Evolutionary conservation across 2,797 vertebrate species (phyloP).

Genomic region (Schizopygopsis pylzovi): DNA sequence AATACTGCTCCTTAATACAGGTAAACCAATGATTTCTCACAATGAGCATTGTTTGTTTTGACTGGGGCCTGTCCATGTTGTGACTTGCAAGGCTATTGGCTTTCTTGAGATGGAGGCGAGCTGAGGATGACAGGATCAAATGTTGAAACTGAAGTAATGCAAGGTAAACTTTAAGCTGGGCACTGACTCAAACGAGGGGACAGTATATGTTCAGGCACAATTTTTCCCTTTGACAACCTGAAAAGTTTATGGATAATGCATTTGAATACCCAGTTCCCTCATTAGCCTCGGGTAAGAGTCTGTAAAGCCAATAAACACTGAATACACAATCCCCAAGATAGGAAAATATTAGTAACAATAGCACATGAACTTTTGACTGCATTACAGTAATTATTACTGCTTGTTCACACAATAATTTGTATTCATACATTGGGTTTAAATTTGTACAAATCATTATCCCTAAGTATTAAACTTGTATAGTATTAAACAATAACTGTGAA

Average conservation of each 20-base stretch:
- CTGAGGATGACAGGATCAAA: slow-evolving; percentile 18
- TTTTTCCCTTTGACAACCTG: slow-evolving; percentile 8
- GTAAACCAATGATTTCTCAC: slow-evolving; percentile 37
- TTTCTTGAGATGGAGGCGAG: not conserved
- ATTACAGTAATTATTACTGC: not conserved
- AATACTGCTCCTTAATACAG: slow-evolving; percentile 4
- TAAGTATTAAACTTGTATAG: not conserved
- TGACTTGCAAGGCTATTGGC: slow-evolving; percentile 40
- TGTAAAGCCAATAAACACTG: slow-evolving; percentile 38
- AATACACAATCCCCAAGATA: slow-evolving; percentile 24
- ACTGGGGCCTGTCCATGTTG: slow-evolving; percentile 44
- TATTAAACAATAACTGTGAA: not conserved
- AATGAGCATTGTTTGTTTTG: slow-evolving; percentile 45
- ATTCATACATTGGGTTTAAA: not conserved
- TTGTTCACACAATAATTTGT: slow-evolving; percentile 1
- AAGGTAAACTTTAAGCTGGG: not conserved
- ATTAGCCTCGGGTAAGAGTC: slow-evolving; percentile 6
- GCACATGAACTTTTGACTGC: not conserved
- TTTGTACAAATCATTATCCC: not conserved
- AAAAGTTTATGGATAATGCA: slow-evolving; percentile 5
- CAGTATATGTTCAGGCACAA: not conserved
- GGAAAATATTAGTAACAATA: slow-evolving; percentile 10
- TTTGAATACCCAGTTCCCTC: not conserved
- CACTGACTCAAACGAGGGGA: not conserved
- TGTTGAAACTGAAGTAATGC: not conserved